These are phyloP conservation scores for Oryctolagus cuniculus DNA, from an alignment of 2,113 vertebrate genomes.

Conservation along the genomic window DNA sequence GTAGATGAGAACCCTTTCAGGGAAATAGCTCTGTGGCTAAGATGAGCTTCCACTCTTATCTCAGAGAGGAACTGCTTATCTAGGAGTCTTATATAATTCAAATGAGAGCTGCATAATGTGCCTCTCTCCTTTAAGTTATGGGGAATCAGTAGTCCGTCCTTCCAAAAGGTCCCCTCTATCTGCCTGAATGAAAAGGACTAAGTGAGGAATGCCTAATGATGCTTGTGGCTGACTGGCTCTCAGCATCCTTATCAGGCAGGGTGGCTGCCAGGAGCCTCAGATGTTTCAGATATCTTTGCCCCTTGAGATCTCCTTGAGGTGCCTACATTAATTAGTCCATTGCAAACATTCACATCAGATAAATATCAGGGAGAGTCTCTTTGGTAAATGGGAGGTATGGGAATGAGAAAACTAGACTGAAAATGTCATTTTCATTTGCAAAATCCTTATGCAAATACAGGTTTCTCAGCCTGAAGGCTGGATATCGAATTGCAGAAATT, in stretches of 20 bases:
- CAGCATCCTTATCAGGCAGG: slow-evolving; percentile 62
- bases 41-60: slow-evolving; percentile 30
- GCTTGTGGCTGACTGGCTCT: background rate
- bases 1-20: slow-evolving; percentile 46
- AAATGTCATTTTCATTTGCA: background rate
- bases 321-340: slow-evolving; percentile 65
- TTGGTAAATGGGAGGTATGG: slow-evolving; percentile 3
- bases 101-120: slow-evolving; percentile 63
- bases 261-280: background rate
- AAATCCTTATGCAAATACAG: background rate
- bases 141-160: slow-evolving; percentile 58
- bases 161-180: slow-evolving; percentile 62
- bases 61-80: slow-evolving; percentile 46
- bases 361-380: slow-evolving; percentile 60
- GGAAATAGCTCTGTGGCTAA: slow-evolving; percentile 29
- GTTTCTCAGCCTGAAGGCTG: slow-evolving; percentile 63
- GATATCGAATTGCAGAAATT: slow-evolving; percentile 58
- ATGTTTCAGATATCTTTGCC: slow-evolving; percentile 40
- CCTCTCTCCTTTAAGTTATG: slow-evolving; percentile 51
- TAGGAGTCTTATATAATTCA: slow-evolving; percentile 71
- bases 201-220: slow-evolving; percentile 68
- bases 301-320: slow-evolving; percentile 69
- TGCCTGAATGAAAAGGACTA: slow-evolving; percentile 63
- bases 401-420: slow-evolving; percentile 62
- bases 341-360: slow-evolving; percentile 55